Base-by-base conservation (phyloP, 2,888 invertebrate genomes). In the Myopa tessellatipennis region DNA sequence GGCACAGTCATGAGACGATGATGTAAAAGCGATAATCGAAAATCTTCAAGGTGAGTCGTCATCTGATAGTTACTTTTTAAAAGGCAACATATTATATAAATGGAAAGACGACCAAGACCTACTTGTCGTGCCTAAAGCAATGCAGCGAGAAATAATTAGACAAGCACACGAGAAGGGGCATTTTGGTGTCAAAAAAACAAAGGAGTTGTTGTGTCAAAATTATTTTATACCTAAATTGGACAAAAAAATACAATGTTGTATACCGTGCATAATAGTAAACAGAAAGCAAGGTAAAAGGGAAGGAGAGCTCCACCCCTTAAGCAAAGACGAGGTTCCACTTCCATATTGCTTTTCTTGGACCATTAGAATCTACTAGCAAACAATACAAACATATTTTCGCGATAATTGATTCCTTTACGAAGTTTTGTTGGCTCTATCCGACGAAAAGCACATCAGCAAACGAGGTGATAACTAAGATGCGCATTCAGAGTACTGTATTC, bases 391-490 rank as follows among this genome's bases (percentile, higher is more conserved):
- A 83, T 50, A 85, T 89, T 3, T 82, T 89, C 0, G 85, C 85
- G 0, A 80, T 88, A 0, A 78, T 88, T 0, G 88, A 89, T 80
- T 83, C 80, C 0, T 88, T 87, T 69, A 87, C 86, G 0, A 89
- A 88, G 71, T 87, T 87, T 81, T 82, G 82, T 4, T 88, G 89
- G 87, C 18, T 88, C 0, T 88, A 83, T 76, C 87, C 87, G 0
- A 83, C 83, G 0, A 87, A 87, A 76, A 78, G 82, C 5, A 83
- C 83, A 0, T 80, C 84, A 0, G 78, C 84, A 4, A 81, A 81
- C 38, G 88, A 90, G 68, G 84, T 83, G 0, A 52, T 89, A 6
- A 50, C 79, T 3, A 86, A 85, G 78, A 63, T 88, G 4, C 78
- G 76, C 5, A 50, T 80, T 8, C 86, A 87, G 52, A 85, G 85